These are phyloP conservation scores for Girardinichthys multiradiatus DNA, from an alignment of 2,113 vertebrate genomes.

Conservation along the genomic window DNA sequence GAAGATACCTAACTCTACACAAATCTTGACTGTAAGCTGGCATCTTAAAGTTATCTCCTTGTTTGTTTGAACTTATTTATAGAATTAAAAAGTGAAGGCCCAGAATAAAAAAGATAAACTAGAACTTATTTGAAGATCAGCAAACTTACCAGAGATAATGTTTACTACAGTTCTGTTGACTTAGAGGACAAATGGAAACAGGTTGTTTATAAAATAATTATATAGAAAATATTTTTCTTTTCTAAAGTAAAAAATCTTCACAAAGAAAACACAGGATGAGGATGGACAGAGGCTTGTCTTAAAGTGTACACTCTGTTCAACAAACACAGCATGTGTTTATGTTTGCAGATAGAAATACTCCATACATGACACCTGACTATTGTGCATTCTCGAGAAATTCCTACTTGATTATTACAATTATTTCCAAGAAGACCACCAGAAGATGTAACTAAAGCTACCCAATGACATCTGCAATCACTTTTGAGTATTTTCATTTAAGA, in stretches of 20 bases:
- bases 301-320: neutral
- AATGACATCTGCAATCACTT: neutral
- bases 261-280: neutral
- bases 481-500: neutral
- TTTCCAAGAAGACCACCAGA: neutral
- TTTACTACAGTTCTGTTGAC: constrained; percentile 32
- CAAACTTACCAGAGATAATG: constrained; percentile 25
- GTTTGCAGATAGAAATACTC: neutral
- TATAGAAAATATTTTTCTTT: neutral
- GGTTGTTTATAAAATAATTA: neutral
- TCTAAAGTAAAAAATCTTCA: neutral
- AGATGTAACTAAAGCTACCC: neutral
- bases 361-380: neutral
- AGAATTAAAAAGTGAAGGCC: constrained; percentile 50
- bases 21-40: constrained; percentile 48
- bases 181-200: constrained; percentile 17
- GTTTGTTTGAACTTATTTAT: constrained; percentile 46
- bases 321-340: neutral
- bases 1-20: constrained; percentile 72
- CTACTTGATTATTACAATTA: neutral
- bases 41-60: constrained; percentile 31
- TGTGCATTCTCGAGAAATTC: neutral
- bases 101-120: constrained; percentile 50
- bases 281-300: neutral
- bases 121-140: constrained; percentile 42